These are phyloP conservation scores for Neoitamus cyanurus DNA, from an alignment of 2,888 invertebrate species.

Conservation along the genomic window DNA sequence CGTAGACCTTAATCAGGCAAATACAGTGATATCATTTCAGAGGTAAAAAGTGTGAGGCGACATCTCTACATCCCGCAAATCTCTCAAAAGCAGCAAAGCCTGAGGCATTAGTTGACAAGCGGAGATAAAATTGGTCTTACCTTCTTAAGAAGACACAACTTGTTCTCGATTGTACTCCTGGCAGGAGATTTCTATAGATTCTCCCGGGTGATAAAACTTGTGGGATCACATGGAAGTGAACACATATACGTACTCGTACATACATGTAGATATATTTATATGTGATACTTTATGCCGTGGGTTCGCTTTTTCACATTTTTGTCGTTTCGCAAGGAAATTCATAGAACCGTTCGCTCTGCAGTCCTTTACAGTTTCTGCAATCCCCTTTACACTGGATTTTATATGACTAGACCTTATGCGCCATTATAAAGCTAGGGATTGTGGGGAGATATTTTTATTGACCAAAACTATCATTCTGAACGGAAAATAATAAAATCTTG, in stretches of 20 bases:
- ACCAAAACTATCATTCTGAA: not conserved
- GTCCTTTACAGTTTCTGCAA: not conserved
- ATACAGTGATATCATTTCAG: constrained; percentile 4
- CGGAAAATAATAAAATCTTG: not conserved
- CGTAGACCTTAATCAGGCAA: not conserved
- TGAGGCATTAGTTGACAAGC: not conserved
- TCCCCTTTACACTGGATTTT: not conserved
- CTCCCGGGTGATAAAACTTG: not conserved
- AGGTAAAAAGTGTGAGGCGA: not conserved
- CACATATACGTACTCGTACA: not conserved
- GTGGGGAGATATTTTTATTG: not conserved
- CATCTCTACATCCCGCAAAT: not conserved
- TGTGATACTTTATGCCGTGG: not conserved
- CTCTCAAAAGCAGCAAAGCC: not conserved
- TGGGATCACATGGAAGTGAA: not conserved
- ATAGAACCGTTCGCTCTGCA: not conserved
- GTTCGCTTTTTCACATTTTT: not conserved
- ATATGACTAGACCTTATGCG: not conserved
- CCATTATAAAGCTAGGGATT: not conserved
- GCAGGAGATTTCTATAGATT: not conserved
- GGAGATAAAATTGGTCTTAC: not conserved
- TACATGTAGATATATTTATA: no score
- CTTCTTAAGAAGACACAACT: not conserved
- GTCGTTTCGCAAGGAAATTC: not conserved
- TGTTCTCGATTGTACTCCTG: not conserved